Percentiles rank a stretch among this genome's conserved stretches.
Conservation (phyloP, 2,113 vertebrate species). For the Candoia aspera region DNA sequence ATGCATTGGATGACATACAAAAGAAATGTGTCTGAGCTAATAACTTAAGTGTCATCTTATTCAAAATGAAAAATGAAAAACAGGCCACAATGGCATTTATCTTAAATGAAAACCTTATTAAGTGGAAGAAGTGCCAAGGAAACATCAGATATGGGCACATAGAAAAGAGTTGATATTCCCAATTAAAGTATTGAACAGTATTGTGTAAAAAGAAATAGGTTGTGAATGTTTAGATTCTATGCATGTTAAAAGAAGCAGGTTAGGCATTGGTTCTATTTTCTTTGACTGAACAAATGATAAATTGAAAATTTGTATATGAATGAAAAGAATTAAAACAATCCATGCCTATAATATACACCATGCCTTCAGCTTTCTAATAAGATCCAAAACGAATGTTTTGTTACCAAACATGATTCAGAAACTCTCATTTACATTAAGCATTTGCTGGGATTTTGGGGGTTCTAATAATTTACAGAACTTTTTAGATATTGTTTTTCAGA, state of each 20-base stretch:
- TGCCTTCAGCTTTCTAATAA: background rate
- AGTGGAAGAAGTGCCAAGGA: background rate
- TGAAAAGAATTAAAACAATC: background rate
- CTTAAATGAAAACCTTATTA: constrained; percentile 4
- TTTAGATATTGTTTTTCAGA: background rate
- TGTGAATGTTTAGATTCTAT: background rate
- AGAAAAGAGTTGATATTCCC: background rate
- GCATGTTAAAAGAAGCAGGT: background rate
- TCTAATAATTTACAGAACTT: background rate
- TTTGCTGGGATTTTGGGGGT: background rate
- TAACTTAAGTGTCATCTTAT: background rate
- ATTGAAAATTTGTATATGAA: background rate
- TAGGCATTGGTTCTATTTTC: background rate
- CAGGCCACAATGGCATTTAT: background rate
- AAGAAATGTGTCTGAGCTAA: constrained; percentile 27
- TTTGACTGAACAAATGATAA: background rate
- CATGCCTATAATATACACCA: background rate
- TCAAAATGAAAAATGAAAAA: constrained; percentile 30
- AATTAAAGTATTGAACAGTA: background rate
- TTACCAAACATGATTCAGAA: constrained; percentile 11
- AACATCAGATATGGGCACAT: background rate
- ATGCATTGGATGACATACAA: background rate
- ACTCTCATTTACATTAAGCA: background rate
- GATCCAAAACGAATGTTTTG: background rate
- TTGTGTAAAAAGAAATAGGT: background rate